These are phyloP conservation scores for Nomada hirtipes DNA, from an alignment of 2,888 invertebrate species.

Conservation along the genomic window DNA sequence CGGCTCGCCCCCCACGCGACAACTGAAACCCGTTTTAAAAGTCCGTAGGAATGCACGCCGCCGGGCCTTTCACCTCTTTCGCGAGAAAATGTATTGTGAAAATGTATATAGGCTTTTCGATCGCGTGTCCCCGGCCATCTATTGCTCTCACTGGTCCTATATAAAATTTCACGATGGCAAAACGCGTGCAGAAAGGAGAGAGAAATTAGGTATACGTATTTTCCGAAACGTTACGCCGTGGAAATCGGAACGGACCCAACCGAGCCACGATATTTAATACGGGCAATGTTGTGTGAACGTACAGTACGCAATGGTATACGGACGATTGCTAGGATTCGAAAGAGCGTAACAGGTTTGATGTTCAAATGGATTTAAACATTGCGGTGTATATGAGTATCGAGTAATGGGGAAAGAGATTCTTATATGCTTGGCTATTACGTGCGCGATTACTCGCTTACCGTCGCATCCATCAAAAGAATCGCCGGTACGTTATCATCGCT, in stretches of 20 bases:
- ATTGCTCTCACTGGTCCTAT: not conserved
- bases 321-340: conserved; percentile 8
- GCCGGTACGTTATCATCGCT: conserved; percentile 42
- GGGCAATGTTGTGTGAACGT: no score
- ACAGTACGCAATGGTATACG: not conserved
- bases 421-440: conserved; percentile 9
- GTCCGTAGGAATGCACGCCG: conserved; percentile 66
- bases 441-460: conserved; percentile 27
- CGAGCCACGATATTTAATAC: not conserved
- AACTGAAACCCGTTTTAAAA: conserved; percentile 68
- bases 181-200: not conserved
- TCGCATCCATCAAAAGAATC: conserved; percentile 16
- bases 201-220: conserved; percentile 15
- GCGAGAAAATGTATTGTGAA: conserved; percentile 60
- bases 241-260: conserved; percentile 12
- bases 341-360: conserved; percentile 23
- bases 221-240: not conserved
- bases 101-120: conserved; percentile 44
- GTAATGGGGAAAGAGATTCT: conserved; percentile 23
- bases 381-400: conserved; percentile 1
- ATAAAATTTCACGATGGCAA: conserved; percentile 3
- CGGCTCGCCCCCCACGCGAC: conserved; percentile 40
- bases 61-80: conserved; percentile 66
- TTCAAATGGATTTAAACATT: conserved; percentile 7
- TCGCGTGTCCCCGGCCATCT: conserved; percentile 26